Conservation (phyloP, 2,797 vertebrate genomes). For the Cryptoprocta ferox region DNA sequence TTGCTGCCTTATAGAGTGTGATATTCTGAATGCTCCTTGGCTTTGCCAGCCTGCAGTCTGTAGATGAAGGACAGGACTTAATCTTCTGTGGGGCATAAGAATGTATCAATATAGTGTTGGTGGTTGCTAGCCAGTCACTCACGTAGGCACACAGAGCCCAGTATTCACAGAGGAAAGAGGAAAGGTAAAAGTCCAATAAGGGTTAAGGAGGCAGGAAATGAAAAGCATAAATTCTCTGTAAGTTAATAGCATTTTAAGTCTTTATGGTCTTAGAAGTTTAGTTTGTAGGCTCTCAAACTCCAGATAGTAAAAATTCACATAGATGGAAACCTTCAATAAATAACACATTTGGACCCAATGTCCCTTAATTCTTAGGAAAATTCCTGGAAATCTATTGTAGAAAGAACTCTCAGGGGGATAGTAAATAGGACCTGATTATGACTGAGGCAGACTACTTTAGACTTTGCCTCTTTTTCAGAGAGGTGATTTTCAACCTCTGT, state of each 20-base stretch:
- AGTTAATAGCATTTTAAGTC: slow-evolving; percentile 37
- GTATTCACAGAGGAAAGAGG: background rate
- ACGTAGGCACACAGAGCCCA: background rate
- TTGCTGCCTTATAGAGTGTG: background rate
- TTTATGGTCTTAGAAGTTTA: slow-evolving; percentile 59
- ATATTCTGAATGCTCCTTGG: background rate
- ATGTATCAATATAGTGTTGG: background rate
- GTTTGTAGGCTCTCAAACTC: slow-evolving; percentile 43
- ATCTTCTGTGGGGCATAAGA: background rate
- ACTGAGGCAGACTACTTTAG: background rate
- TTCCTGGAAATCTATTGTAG: background rate
- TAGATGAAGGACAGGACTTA: slow-evolving; percentile 13
- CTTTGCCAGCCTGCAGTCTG: background rate
- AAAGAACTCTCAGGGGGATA: background rate
- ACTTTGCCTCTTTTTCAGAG: background rate
- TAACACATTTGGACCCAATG: background rate
- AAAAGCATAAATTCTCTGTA: slow-evolving; percentile 23
- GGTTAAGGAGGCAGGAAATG: background rate
- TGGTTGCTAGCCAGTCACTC: background rate
- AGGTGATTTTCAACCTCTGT: background rate
- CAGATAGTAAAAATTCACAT: slow-evolving; percentile 27
- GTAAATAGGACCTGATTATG: background rate
- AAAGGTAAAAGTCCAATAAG: background rate
- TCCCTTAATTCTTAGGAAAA: background rate
- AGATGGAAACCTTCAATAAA: slow-evolving; percentile 30